Base-by-base conservation (phyloP, 2,797 vertebrate genomes). In the Cephalopachus bancanus region DNA sequence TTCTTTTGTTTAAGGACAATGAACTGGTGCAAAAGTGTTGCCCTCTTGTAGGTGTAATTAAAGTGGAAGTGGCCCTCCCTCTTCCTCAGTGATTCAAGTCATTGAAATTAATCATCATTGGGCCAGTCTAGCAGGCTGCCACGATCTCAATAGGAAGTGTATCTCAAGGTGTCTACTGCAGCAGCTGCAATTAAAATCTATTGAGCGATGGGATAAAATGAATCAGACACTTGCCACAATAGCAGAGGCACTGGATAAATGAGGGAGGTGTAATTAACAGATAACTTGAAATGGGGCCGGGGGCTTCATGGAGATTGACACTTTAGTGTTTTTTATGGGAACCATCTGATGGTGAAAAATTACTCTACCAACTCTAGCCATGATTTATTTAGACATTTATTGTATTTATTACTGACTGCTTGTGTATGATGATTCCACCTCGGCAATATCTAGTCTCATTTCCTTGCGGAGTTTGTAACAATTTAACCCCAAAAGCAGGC, bases 101-200 rank as follows among this genome's bases (percentile, higher is more conserved):
- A 92, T 64, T 90, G 95, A 96, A 96, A 97, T 97, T 75, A 95
- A 93, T 95, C 91, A 86, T 93, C 57, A 64, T 7, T 94, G 97
- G 93, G 94, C 91, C 69, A 81, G 83, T 79, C 87, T 67, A 95
- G 76, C 81, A 92, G 94, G 84, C 95, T 97, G 92, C 96, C 90
- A 83, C 0, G 0, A 83, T 91, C 83, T 97, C 93, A 94, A 83
- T 44, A 94, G 83, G 83, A 94, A 96, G 92, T 53, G 89, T 59
- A 94, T 87, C 79, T 94, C 49, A 87, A 97, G 76, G 93, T 95
- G 95, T 92, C 75, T 14, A 62, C 91, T 83, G 85, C 55, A 97
- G 94, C 91, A 98, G 94, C 95, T 97, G 12, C 16, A 98, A 87
- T 92, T 93, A 96, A 98, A 98, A 92, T 59, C 94, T 95, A 96